Evolutionary conservation across 2,113 vertebrate genomes (phyloP), one percentile per base, ranked within the genome.

Genomic region (Hypanus sabinus): DNA sequence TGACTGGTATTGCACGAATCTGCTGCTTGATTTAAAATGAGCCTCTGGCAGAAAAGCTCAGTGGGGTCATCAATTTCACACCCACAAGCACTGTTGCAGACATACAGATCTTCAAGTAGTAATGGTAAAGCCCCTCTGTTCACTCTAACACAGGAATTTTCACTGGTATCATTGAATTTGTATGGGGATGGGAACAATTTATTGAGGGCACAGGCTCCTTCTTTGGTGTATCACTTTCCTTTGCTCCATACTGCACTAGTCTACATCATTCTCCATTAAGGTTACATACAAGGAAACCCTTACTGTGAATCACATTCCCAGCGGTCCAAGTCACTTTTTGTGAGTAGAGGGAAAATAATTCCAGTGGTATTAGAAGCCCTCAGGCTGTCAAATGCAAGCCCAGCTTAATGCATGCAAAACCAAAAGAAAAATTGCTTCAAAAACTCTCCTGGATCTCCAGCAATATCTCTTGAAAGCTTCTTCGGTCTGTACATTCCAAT

Each of bases 401-500:
- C 57, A 88, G 83, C 30, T 62, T 24, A 65, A 65, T 68, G 85
- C 85, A 33, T 14, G 16, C 60, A 68, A 33, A 62, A 68, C 57
- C 30, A n/a, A 88, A 12, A 87, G 33, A 65, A 76, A 88, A 68
- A 90, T 20, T 8, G 30, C 85, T 90, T 90, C 60, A 65, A 90
- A 68, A 65, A 33, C 30, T 33, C 57, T 12, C n/a, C 85, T 65
- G 85, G 16, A 65, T 90, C 60, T 90, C 60, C 60, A 65, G 85
- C 85, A 90, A 90, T 65, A 90, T 90, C 60, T 90, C 85, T 65
- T 90, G 57, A 33, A 88, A 88, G 30, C 85, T 65, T 88, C 60
- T 65, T 88, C 85, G 65, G 30, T 65, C 85, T 65, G 60, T 24
- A 87, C 27, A 27, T 87, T 87, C 46, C 27, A 87, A 87, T 60